A percentile compares a stretch with the other conserved stretches of the same genome.
Conservation (phyloP, 2,888 invertebrate genomes). For the Selenia dentaria region DNA sequence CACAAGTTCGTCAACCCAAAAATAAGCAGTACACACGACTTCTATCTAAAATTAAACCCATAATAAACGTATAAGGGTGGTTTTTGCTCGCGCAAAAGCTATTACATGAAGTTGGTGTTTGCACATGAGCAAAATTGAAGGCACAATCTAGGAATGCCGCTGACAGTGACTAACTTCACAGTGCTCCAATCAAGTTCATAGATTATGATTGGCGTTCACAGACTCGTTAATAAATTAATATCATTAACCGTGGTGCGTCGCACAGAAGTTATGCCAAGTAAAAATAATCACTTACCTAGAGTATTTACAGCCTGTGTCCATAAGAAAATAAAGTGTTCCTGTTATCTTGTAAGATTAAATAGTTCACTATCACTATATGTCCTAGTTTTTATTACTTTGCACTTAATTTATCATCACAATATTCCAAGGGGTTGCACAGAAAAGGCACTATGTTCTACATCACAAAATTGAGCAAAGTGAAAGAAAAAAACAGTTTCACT, state of each 20-base stretch:
- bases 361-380: constrained; percentile 62
- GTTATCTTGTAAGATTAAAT: constrained; percentile 40
- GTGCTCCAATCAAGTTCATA: constrained; percentile 79
- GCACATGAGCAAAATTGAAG: constrained; percentile 63
- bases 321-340: constrained; percentile 51
- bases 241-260: constrained; percentile 26
- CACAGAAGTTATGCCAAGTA: constrained; percentile 20
- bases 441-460: constrained; percentile 76
- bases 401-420: constrained; percentile 79
- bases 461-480: constrained; percentile 79
- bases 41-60: constrained; percentile 39
- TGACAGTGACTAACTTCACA: constrained; percentile 61
- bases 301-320: constrained; percentile 63
- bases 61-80: constrained; percentile 33
- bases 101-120: constrained; percentile 46
- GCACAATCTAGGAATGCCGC: constrained; percentile 71
- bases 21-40: constrained; percentile 46
- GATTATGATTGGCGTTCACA: constrained; percentile 77
- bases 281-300: constrained; percentile 60
- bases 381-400: constrained; percentile 69
- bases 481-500: constrained; percentile 65
- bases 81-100: constrained; percentile 44
- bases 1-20: constrained; percentile 70
- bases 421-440: constrained; percentile 66
- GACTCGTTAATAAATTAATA: constrained; percentile 46